A percentile compares a stretch with the other conserved stretches of the same genome.
These are phyloP conservation scores for Philopedon plagiatum DNA, from an alignment of 2,888 invertebrate genomes.

Conservation along the genomic window DNA sequence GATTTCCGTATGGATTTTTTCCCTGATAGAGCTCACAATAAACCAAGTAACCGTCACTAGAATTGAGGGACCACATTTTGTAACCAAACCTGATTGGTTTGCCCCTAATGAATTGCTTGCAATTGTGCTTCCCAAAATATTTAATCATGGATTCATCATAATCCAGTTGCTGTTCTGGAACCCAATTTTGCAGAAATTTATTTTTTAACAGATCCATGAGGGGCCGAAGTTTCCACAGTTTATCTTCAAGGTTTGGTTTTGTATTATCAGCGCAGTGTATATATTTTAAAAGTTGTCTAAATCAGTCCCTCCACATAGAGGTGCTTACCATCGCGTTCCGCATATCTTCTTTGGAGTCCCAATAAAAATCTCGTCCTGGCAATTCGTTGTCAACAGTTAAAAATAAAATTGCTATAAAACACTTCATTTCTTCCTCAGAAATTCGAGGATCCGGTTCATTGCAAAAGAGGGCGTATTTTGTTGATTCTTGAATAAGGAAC, in stretches of 20 bases:
- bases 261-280: background rate
- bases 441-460: no score
- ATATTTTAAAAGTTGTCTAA: no score
- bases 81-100: background rate
- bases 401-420: no score
- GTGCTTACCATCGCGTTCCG: no score
- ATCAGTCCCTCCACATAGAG: no score
- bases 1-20: background rate
- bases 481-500: no score
- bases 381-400: no score
- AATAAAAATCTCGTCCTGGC: no score
- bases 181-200: background rate
- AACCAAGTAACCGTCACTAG: background rate
- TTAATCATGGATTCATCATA: background rate
- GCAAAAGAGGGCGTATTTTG: no score
- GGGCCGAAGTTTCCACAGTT: background rate
- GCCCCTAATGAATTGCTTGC: background rate
- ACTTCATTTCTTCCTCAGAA: no score
- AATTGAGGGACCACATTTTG: background rate
- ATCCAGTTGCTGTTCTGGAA: background rate
- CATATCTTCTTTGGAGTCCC: no score
- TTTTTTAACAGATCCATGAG: background rate
- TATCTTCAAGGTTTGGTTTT: no score
- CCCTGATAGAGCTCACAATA: background rate
- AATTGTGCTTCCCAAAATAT: background rate